Percentiles rank a stretch among this genome's conserved stretches.
Evolutionary conservation across 2,797 vertebrate species (phyloP).

Genomic region (Gobionotothen gibberifrons): DNA sequence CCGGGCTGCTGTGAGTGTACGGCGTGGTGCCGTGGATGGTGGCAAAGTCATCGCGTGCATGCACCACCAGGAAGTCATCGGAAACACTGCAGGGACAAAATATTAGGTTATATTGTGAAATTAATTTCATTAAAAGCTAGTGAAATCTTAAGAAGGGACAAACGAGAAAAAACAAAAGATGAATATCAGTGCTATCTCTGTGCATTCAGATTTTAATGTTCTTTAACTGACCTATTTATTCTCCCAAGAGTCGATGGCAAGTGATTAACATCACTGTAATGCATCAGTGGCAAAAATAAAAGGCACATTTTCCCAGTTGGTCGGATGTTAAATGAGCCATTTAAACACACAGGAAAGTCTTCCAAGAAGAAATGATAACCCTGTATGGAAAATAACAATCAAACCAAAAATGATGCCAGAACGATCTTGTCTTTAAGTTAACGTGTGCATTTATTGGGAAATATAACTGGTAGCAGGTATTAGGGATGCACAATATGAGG

Average conservation of each 20-base stretch:
- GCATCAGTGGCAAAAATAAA: neutral
- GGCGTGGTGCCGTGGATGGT: conserved; percentile 93
- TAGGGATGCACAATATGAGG: too few relatives aligned
- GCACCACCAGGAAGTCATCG: conserved; percentile 96
- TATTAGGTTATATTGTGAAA: neutral
- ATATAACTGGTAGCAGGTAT: neutral
- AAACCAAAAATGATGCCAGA: neutral
- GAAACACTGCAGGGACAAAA: conserved; percentile 64
- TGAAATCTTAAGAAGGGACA: too few relatives aligned
- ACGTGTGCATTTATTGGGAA: neutral
- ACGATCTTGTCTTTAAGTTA: neutral
- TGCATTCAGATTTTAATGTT: neutral
- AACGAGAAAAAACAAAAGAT: neutral
- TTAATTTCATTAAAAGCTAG: too few relatives aligned
- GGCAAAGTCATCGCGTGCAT: conserved; percentile 90
- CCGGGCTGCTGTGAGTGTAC: conserved; percentile 95
- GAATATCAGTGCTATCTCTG: neutral
- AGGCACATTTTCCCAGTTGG: neutral
- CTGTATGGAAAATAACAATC: neutral
- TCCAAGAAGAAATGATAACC: neutral
- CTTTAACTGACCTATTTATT: neutral
- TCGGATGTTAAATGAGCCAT: neutral
- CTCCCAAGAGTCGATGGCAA: neutral
- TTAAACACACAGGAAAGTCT: neutral
- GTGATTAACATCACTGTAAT: neutral